A percentile compares a stretch with the other conserved stretches of the same genome.
Conservation (phyloP, 2,888 invertebrate species). For the Synanthedon myopaeformis region DNA sequence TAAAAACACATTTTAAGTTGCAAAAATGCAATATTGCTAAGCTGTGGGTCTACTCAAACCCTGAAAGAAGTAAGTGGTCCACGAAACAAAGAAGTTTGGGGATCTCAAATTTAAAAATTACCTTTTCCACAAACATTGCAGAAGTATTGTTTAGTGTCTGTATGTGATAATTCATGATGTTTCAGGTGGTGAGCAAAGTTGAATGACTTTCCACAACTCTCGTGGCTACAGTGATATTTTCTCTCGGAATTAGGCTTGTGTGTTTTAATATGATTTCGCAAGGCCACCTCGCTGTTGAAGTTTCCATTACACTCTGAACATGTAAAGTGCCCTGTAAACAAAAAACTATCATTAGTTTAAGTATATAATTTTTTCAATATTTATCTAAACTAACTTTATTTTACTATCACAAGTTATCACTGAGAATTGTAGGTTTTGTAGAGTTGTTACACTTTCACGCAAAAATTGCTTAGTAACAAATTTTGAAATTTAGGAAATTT, state of each 20-base stretch:
- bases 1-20: no score
- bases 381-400: no score
- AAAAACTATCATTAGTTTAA: background rate
- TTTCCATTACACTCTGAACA: slow-evolving; percentile 41
- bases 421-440: no score
- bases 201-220: slow-evolving; percentile 47
- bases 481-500: no score
- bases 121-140: slow-evolving; percentile 57
- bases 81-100: background rate
- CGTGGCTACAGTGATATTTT: slow-evolving; percentile 35
- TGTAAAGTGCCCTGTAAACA: slow-evolving; percentile 31
- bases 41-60: no score
- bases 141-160: slow-evolving; percentile 42
- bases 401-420: no score
- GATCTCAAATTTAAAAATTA: slow-evolving; percentile 12
- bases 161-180: slow-evolving; percentile 56
- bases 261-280: slow-evolving; percentile 41
- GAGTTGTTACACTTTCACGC: no score
- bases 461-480: no score
- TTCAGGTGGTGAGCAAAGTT: slow-evolving; percentile 58
- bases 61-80: background rate
- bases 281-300: slow-evolving; percentile 46
- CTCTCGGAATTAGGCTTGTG: slow-evolving; percentile 46
- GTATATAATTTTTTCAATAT: no score
- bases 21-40: no score